Conservation (phyloP, 2,797 vertebrate species). For the Pangasius sanitwongsei region DNA sequence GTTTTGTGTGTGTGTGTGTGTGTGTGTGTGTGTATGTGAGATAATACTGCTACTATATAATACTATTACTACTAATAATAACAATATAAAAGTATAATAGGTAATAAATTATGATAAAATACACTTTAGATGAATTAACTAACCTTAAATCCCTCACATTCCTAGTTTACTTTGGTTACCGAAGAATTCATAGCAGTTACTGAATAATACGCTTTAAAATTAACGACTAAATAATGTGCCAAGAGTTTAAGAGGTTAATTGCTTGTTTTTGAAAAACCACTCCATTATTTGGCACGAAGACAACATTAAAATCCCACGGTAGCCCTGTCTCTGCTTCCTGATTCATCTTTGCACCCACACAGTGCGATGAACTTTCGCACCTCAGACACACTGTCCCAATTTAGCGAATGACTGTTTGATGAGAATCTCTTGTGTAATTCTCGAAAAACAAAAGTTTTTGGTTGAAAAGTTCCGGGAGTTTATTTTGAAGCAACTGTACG, state of each 20-base stretch:
- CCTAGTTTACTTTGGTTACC: too few species aligned
- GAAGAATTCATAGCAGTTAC: neutral
- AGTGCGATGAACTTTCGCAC: neutral
- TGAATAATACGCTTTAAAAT: neutral
- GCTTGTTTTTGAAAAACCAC: neutral
- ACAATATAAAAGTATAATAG: too few species aligned
- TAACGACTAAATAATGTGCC: conserved; percentile 7
- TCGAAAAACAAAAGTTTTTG: neutral
- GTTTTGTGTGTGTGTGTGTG: neutral
- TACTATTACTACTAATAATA: neutral
- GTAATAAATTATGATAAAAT: neutral
- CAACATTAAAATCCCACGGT: conserved; percentile 11
- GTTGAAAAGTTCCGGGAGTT: neutral
- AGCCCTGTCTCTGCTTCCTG: conserved; percentile 6
- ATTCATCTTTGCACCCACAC: conserved; percentile 28
- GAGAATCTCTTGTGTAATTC: conserved; percentile 10
- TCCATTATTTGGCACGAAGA: neutral
- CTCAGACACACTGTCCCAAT: conserved; percentile 8
- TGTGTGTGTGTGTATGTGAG: neutral
- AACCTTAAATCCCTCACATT: neutral
- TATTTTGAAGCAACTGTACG: neutral
- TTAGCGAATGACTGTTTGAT: conserved; percentile 7
- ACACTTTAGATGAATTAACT: neutral
- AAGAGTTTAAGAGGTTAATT: conserved; percentile 18
- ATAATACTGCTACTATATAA: neutral